phyloP scores from a whole-genome alignment of 1,140 invertebrate species.

The Trinorchestia longiramus region DNA sequence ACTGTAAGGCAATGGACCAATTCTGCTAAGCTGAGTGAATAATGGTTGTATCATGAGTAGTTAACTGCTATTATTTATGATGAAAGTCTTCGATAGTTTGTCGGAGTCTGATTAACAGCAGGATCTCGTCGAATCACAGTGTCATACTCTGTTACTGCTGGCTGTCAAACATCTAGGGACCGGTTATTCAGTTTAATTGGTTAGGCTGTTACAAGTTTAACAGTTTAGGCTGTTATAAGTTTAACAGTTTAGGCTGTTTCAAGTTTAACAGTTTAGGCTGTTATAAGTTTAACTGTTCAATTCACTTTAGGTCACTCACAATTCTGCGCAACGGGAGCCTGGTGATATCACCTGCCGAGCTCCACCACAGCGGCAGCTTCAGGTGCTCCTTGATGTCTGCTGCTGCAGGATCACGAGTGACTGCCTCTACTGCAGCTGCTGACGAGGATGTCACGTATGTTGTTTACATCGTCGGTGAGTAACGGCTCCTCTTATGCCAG shows the following conservation, averaged over 20 bases:
- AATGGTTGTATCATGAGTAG: neutral
- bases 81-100: neutral
- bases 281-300: neutral
- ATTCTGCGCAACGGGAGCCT: neutral
- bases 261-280: too few species aligned
- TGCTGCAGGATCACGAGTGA: neutral
- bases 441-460: neutral
- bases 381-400: neutral
- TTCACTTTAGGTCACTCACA: neutral
- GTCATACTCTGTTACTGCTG: neutral
- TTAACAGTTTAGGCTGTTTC: too few species aligned
- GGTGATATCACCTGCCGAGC: neutral
- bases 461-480: neutral
- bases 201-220: too few species aligned
- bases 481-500: neutral
- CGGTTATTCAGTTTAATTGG: too few species aligned
- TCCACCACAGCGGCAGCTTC: slow-evolving; percentile 6
- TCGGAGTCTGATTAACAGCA: neutral
- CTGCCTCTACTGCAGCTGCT: neutral
- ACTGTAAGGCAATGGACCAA: neutral
- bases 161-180: neutral
- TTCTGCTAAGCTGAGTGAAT: neutral
- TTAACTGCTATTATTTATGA: neutral
- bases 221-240: too few species aligned
- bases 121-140: neutral